These are phyloP conservation scores for Neofelis nebulosa DNA, from an alignment of 2,113 vertebrate species.

Conservation along the genomic window DNA sequence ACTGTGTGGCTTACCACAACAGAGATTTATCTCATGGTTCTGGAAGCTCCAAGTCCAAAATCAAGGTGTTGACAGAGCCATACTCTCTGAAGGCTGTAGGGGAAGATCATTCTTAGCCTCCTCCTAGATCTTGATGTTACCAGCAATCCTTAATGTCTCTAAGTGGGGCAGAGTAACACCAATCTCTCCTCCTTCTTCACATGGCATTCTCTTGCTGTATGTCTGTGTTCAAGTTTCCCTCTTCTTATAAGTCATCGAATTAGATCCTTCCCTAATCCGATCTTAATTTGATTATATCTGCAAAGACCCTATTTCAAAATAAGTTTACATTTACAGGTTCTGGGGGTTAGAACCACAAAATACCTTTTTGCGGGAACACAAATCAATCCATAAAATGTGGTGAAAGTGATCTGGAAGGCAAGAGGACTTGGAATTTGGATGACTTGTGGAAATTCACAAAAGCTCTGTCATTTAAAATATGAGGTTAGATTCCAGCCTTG, in stretches of 20 bases:
- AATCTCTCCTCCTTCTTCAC: not conserved
- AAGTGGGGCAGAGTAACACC: not conserved
- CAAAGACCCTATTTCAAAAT: constrained; percentile 29
- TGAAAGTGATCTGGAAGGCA: not conserved
- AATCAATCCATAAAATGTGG: constrained; percentile 2
- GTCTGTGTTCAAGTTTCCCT: not conserved
- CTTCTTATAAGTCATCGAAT: not conserved
- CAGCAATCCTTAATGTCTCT: not conserved
- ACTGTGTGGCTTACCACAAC: not conserved
- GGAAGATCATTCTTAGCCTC: not conserved
- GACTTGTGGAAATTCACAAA: not conserved
- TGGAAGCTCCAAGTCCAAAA: not conserved
- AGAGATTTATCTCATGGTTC: not conserved
- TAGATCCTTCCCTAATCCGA: not conserved
- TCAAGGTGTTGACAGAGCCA: not conserved
- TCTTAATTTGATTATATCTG: constrained; percentile 6
- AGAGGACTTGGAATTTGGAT: not conserved
- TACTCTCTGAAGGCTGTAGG: not conserved
- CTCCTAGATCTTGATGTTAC: not conserved
- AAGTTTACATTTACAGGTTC: not conserved
- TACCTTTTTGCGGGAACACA: not conserved
- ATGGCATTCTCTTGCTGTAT: not conserved
- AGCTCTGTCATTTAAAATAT: not conserved
- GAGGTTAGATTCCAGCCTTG: not conserved
- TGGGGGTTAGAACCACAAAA: not conserved